Evolutionary conservation across 1,140 invertebrate genomes (phyloP).

Genomic region (Drosophila kepulauana): DNA sequence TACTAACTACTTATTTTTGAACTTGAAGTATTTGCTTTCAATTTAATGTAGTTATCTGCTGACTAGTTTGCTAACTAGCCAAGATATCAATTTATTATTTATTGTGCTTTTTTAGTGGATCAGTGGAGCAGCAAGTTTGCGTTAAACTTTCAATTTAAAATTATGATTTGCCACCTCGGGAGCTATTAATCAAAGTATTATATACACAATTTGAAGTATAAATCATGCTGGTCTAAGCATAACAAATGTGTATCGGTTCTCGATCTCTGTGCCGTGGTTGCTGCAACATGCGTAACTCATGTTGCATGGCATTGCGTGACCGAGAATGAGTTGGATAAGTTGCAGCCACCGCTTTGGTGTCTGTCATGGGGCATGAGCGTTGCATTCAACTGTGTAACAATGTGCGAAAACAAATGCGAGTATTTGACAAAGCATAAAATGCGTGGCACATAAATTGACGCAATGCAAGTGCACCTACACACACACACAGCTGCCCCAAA

Average conservation of each 20-base stretch:
- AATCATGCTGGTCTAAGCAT: conserved; percentile 13
- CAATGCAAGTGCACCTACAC: conserved; percentile 66
- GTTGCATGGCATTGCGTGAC: conserved; percentile 63
- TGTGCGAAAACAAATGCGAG: conserved; percentile 67
- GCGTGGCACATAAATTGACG: conserved; percentile 64
- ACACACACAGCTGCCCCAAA: conserved; percentile 30
- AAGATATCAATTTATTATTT: conserved; percentile 1
- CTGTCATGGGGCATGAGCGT: conserved; percentile 32
- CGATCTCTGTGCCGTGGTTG: not conserved
- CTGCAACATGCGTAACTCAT: conserved; percentile 67
- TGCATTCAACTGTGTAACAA: conserved; percentile 46
- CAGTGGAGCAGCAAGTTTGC: not conserved
- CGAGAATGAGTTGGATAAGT: conserved; percentile 15
- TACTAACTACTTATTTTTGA: not conserved
- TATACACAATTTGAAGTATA: not conserved
- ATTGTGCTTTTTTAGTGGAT: not conserved
- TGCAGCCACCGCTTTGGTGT: conserved; percentile 15
- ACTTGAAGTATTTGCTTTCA: not conserved
- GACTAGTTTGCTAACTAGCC: not conserved
- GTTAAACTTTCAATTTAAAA: conserved; percentile 14
- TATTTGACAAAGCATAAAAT: conserved; percentile 49
- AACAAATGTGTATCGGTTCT: conserved; percentile 11
- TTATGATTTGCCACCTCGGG: conserved; percentile 17
- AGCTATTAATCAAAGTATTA: conserved; percentile 22
- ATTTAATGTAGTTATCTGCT: not conserved